Percentiles rank a stretch among this genome's conserved stretches.
Evolutionary conservation across 2,888 invertebrate species (phyloP).

Genomic region (Neria commutata): DNA sequence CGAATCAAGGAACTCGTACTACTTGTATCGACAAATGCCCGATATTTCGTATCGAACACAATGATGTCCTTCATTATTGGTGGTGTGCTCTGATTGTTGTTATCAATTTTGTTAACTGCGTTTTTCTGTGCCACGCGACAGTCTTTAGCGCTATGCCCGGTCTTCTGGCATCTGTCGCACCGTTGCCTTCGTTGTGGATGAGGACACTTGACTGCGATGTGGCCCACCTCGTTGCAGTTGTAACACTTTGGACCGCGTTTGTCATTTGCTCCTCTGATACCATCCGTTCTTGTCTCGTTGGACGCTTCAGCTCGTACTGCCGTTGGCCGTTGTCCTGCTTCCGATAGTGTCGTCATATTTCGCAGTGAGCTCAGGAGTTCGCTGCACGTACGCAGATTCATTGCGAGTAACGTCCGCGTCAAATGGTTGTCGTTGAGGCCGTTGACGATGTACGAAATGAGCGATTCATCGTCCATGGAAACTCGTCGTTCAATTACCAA

Average conservation of each 20-base stretch:
- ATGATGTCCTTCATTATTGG: slow-evolving; percentile 11
- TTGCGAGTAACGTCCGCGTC: background rate
- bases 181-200: background rate
- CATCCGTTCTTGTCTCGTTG: background rate
- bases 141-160: background rate
- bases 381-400: too few species aligned
- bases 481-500: background rate
- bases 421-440: too few species aligned
- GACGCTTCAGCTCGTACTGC: too few species aligned
- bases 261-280: background rate
- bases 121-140: background rate
- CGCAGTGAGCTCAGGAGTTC: background rate
- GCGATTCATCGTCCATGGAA: background rate
- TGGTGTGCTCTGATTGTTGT: background rate
- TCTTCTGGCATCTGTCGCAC: background rate
- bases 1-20: slow-evolving; percentile 19
- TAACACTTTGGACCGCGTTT: background rate
- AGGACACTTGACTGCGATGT: background rate
- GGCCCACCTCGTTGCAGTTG: background rate
- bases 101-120: background rate
- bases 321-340: too few species aligned
- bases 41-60: slow-evolving; percentile 1
- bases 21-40: slow-evolving; percentile 24
- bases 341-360: background rate
- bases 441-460: too few species aligned